These are phyloP conservation scores for Mythimna vitellina DNA, from an alignment of 2,888 invertebrate species.

Conservation along the genomic window DNA sequence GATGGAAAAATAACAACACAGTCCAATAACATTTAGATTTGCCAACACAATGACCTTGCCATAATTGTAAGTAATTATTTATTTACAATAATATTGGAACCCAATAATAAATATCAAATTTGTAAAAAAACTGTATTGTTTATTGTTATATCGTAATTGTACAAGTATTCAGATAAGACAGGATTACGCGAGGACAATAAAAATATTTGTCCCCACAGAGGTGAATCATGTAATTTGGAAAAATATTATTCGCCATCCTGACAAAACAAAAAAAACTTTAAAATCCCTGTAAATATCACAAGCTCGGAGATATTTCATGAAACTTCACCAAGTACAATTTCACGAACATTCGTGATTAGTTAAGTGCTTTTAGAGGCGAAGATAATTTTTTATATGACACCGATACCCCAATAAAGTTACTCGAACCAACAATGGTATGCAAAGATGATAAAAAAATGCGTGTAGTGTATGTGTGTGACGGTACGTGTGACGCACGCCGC, in stretches of 20 bases:
- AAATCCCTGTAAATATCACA: conserved; percentile 15
- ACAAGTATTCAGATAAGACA: conserved; percentile 69
- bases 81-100: conserved; percentile 58
- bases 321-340: conserved; percentile 66
- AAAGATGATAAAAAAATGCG: conserved; percentile 82
- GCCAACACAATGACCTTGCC: conserved; percentile 45
- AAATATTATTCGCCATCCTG: conserved; percentile 56
- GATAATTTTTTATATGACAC: conserved; percentile 79
- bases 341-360: conserved; percentile 67
- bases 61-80: conserved; percentile 55
- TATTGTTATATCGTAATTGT: conserved; percentile 66
- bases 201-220: conserved; percentile 67
- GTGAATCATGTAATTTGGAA: conserved; percentile 69
- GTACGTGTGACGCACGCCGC: conserved; percentile 72
- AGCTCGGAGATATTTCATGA: conserved; percentile 51
- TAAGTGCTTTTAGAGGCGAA: conserved; percentile 68
- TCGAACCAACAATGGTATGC: conserved; percentile 80
- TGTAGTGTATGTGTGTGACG: conserved; percentile 70
- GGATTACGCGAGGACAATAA: conserved; percentile 58
- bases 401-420: conserved; percentile 83
- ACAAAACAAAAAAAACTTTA: conserved; percentile 45
- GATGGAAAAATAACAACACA: conserved; percentile 26
- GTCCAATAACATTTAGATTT: conserved; percentile 29
- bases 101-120: conserved; percentile 54
- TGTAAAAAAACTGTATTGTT: conserved; percentile 57